phyloP scores from a whole-genome alignment of 2,888 invertebrate species.

The Quadroppia sp. region DNA sequence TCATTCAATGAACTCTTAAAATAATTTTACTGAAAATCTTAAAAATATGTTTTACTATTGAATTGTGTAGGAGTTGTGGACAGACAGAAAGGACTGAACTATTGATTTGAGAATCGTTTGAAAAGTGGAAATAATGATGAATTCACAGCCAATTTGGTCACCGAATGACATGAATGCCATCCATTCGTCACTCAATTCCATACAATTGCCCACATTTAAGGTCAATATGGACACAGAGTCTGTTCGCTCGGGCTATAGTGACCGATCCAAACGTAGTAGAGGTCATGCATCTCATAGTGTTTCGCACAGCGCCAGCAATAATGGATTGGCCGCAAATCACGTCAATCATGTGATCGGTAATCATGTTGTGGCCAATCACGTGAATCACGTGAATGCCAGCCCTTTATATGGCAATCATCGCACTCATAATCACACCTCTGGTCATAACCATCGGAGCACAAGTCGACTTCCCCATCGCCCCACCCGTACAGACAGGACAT shows the following conservation, averaged over 20 bases:
- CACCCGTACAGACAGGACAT: conserved; percentile 34
- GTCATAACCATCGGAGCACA: conserved; percentile 44
- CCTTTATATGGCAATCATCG: background rate
- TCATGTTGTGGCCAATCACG: conserved; percentile 34
- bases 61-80: no score
- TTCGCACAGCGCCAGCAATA: conserved; percentile 31
- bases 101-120: no score
- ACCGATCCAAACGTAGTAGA: conserved; percentile 59
- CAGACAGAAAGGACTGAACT: no score
- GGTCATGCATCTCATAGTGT: conserved; percentile 45
- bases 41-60: no score
- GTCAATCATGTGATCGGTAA: conserved; percentile 33
- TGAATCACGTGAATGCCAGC: conserved; percentile 20
- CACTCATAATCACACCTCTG: conserved; percentile 35
- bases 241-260: conserved; percentile 72
- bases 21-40: no score
- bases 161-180: background rate
- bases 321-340: conserved; percentile 25
- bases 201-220: conserved; percentile 30
- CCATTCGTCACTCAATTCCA: conserved; percentile 5
- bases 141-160: conserved; percentile 6
- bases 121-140: background rate
- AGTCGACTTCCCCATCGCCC: conserved; percentile 48
- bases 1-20: no score
- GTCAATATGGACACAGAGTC: conserved; percentile 93